phyloP scores from a whole-genome alignment of 2,888 invertebrate species.

The Drosophila phalerata region DNA sequence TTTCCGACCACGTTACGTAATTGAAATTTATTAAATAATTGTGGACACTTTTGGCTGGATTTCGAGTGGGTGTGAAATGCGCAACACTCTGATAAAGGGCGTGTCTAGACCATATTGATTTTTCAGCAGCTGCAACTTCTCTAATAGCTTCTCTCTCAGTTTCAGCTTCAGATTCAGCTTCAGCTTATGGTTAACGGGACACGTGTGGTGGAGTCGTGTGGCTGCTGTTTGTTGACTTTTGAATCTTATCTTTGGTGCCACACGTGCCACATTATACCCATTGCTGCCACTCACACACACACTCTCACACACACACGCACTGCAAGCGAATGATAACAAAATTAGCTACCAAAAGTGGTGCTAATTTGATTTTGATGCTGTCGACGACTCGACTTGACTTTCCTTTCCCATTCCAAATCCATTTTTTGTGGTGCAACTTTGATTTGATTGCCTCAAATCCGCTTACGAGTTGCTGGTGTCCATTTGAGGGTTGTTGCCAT shows the following conservation, averaged over 20 bases:
- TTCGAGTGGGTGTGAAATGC: slow-evolving; percentile 51
- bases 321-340: slow-evolving; percentile 69
- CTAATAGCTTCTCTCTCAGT: not conserved
- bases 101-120: slow-evolving; percentile 45
- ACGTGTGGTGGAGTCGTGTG: slow-evolving; percentile 62
- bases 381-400: slow-evolving; percentile 36
- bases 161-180: not conserved
- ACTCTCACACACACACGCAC: slow-evolving; percentile 17
- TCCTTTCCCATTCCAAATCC: not conserved
- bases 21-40: slow-evolving; percentile 52
- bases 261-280: slow-evolving; percentile 56
- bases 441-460: slow-evolving; percentile 76
- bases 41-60: slow-evolving; percentile 5
- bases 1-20: slow-evolving; percentile 35
- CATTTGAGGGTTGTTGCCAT: slow-evolving; percentile 56
- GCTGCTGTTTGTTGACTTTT: slow-evolving; percentile 58
- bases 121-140: slow-evolving; percentile 18
- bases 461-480: slow-evolving; percentile 71
- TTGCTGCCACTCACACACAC: slow-evolving; percentile 13
- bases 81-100: slow-evolving; percentile 14
- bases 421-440: slow-evolving; percentile 34
- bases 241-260: slow-evolving; percentile 54
- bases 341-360: slow-evolving; percentile 75
- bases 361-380: slow-evolving; percentile 83
- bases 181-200: slow-evolving; percentile 45